Conservation (phyloP, 2,113 vertebrate genomes). For the Python bivittatus region DNA sequence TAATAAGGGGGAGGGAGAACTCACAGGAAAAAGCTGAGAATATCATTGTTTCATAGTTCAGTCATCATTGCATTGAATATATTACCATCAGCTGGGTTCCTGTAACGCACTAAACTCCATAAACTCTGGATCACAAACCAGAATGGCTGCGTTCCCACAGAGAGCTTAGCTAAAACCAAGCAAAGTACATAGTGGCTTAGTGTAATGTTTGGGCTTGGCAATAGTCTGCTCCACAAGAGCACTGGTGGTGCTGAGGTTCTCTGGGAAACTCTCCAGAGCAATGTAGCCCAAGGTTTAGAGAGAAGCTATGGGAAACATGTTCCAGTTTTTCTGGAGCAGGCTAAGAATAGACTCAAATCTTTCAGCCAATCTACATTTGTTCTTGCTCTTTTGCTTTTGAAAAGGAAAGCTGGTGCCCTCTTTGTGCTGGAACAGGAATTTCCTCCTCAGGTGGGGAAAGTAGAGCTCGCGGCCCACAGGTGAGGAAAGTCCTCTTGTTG, state of each 20-base stretch:
- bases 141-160: no score
- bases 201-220: not conserved
- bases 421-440: slow-evolving; percentile 59
- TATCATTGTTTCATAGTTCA: no score
- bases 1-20: no score
- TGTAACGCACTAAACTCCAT: no score
- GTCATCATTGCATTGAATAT: no score
- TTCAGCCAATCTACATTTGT: not conserved
- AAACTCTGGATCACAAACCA: no score
- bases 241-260: not conserved
- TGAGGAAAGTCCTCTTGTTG: slow-evolving; percentile 44
- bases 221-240: not conserved
- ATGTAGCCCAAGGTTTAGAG: not conserved
- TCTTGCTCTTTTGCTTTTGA: slow-evolving; percentile 37
- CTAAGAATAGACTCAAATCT: not conserved
- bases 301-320: not conserved
- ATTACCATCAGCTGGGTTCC: no score
- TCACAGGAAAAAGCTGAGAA: no score
- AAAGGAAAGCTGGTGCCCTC: slow-evolving; percentile 54
- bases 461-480: slow-evolving; percentile 56
- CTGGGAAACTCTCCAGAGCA: not conserved
- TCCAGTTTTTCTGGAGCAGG: not conserved
- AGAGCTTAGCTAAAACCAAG: no score
- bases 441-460: slow-evolving; percentile 43
- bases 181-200: no score